phyloP scores from a whole-genome alignment of 2,888 invertebrate genomes.

The Myopa tessellatipennis region DNA sequence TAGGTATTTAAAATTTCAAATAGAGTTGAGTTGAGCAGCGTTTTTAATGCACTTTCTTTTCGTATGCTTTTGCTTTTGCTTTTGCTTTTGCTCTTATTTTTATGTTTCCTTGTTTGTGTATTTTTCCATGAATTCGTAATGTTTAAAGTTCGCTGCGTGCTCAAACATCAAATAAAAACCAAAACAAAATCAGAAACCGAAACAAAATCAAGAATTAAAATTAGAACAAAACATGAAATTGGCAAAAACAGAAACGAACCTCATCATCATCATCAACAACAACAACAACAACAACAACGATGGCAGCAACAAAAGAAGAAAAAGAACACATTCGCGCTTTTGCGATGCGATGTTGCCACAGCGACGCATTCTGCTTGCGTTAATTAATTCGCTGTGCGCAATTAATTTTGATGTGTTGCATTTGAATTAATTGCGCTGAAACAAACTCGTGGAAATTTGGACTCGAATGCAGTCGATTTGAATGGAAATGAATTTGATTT shows the following conservation, averaged over 20 bases:
- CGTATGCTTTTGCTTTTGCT: background rate
- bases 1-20: background rate
- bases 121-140: background rate
- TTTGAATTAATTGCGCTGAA: slow-evolving; percentile 57
- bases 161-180: too few relatives aligned
- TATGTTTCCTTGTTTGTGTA: background rate
- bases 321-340: too few relatives aligned
- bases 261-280: background rate
- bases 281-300: background rate
- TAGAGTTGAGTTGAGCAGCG: background rate
- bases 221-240: too few relatives aligned
- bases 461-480: background rate
- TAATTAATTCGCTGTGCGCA: slow-evolving; percentile 58
- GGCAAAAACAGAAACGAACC: background rate
- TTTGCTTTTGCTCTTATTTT: background rate
- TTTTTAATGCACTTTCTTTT: background rate
- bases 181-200: background rate
- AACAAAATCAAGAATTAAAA: background rate
- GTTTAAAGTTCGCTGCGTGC: too few relatives aligned
- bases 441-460: slow-evolving; percentile 47
- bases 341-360: background rate
- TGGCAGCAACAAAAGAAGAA: too few relatives aligned
- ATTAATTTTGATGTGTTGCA: slow-evolving; percentile 59
- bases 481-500: too few relatives aligned
- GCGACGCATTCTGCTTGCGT: slow-evolving; percentile 36